phyloP scores from a whole-genome alignment of 2,113 vertebrate genomes.

The Illadopsis cleaveri region DNA sequence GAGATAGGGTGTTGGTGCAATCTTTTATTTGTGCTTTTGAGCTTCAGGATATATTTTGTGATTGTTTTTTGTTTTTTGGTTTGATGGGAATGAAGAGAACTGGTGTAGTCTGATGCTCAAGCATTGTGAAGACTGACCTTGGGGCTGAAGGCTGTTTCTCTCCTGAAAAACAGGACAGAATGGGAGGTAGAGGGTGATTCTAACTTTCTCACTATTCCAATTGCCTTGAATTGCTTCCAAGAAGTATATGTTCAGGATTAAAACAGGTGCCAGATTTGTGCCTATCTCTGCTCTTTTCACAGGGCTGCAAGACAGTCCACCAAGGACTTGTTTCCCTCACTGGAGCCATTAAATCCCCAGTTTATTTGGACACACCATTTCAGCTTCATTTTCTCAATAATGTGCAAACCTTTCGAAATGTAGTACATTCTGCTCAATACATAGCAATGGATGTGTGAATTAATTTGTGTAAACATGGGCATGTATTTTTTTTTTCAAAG shows the following conservation, averaged over 20 bases:
- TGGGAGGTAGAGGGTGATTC: neutral
- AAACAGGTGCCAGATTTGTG: neutral
- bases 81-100: neutral
- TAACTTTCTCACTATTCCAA: neutral
- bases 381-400: neutral
- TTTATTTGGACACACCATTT: neutral
- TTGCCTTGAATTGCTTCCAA: neutral
- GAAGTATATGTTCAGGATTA: neutral
- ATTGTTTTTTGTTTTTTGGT: neutral
- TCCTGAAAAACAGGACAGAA: neutral
- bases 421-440: neutral
- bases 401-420: neutral
- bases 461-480: accelerated
- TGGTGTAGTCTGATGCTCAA: neutral
- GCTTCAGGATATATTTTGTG: neutral
- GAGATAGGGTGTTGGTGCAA: neutral
- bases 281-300: neutral
- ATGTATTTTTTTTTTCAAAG: neutral
- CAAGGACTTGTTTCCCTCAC: neutral
- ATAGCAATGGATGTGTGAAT: neutral
- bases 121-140: neutral
- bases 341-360: neutral
- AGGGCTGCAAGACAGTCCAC: neutral
- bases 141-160: neutral
- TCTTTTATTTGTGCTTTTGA: neutral